Conservation (phyloP, 2,797 vertebrate genomes). For the Fistularia commersonii region DNA sequence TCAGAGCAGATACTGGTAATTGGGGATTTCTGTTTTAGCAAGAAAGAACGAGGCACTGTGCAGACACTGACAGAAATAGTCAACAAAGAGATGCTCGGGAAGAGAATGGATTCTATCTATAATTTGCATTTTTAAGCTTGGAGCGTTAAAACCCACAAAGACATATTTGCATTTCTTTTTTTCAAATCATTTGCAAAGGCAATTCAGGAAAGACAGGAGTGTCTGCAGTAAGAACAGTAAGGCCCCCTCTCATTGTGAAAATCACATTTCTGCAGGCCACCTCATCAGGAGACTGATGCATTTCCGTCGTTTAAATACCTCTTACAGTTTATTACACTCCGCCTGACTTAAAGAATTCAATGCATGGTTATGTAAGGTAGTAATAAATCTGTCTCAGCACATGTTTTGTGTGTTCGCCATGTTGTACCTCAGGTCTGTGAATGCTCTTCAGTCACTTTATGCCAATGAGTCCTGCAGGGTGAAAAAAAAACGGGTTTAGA, state of each 20-base stretch:
- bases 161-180: constrained; percentile 57
- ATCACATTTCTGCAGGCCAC: constrained; percentile 3
- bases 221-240: constrained; percentile 21
- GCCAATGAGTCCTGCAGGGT: constrained; percentile 16
- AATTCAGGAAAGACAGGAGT: constrained; percentile 50
- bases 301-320: constrained; percentile 14
- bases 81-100: constrained; percentile 30
- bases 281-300: constrained; percentile 4
- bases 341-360: constrained; percentile 9
- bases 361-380: constrained; percentile 28
- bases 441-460: constrained; percentile 31
- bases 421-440: constrained; percentile 13
- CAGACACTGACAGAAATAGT: constrained; percentile 18
- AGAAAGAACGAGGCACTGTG: background rate
- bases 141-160: constrained; percentile 59
- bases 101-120: constrained; percentile 44
- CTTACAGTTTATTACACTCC: constrained; percentile 11
- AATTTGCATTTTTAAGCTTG: constrained; percentile 59
- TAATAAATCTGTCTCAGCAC: constrained; percentile 9
- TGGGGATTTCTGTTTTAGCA: background rate
- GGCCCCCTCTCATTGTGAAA: constrained; percentile 22
- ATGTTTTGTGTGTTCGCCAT: background rate
- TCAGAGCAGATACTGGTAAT: constrained; percentile 1
- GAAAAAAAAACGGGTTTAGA: background rate
- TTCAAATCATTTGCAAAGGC: constrained; percentile 58